phyloP scores from a whole-genome alignment of 2,888 invertebrate genomes.

The Synanthedon andrenaeformis region DNA sequence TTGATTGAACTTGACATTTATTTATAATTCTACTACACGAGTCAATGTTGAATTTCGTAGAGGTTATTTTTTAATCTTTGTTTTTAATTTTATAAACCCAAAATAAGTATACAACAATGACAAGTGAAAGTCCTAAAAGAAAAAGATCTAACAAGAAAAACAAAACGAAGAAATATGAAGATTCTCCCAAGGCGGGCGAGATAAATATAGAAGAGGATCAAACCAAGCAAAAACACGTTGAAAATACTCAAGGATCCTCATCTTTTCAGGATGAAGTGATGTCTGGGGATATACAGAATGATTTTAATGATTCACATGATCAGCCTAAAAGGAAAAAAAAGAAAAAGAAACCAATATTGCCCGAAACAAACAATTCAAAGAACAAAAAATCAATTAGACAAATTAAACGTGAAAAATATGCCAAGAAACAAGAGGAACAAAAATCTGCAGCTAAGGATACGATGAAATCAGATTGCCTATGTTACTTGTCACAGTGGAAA shows the following conservation, averaged over 20 bases:
- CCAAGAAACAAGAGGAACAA: constrained; percentile 65
- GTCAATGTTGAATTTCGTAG: too few species aligned
- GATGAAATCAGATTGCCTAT: constrained; percentile 72
- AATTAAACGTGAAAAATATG: constrained; percentile 74
- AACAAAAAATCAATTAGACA: constrained; percentile 74
- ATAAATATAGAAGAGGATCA: constrained; percentile 3
- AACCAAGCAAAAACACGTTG: constrained; percentile 15
- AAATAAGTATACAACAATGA: background rate
- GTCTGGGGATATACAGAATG: background rate
- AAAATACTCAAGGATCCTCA: constrained; percentile 4
- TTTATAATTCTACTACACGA: too few species aligned
- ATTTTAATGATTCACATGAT: constrained; percentile 28
- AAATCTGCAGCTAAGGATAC: constrained; percentile 64
- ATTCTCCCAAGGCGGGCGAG: constrained; percentile 12
- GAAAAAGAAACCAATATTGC: constrained; percentile 29
- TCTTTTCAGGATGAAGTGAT: background rate
- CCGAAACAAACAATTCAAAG: constrained; percentile 33
- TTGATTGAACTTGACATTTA: too few species aligned
- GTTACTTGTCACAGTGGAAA: constrained; percentile 81
- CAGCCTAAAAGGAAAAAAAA: constrained; percentile 42
- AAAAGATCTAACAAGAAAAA: constrained; percentile 12
- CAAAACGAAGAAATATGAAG: constrained; percentile 9
- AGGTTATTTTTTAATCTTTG: too few species aligned
- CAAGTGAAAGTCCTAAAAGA: constrained; percentile 6
- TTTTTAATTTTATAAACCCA: too few species aligned